Percentiles rank a stretch among this genome's conserved stretches.
phyloP scores from a whole-genome alignment of 2,888 invertebrate species.

The Limnephilus marmoratus region DNA sequence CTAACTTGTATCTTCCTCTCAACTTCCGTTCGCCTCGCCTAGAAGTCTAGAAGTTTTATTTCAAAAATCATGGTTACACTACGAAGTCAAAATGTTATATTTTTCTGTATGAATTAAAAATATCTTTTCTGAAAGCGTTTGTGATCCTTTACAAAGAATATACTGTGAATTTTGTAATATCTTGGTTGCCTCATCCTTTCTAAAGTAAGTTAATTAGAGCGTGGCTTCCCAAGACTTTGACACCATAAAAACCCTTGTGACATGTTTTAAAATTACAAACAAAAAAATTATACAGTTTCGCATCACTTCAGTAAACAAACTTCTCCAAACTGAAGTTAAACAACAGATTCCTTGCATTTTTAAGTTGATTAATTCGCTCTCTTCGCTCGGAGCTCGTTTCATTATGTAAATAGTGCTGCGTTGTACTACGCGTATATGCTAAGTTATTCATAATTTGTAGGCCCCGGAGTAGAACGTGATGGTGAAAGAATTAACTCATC shows the following conservation, averaged over 20 bases:
- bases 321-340: neutral
- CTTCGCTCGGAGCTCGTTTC: neutral
- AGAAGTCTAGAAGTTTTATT: too few species aligned
- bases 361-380: conserved; percentile 6
- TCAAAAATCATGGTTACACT: too few species aligned
- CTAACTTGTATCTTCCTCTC: too few species aligned
- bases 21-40: too few species aligned
- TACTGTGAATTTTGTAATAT: neutral
- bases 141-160: too few species aligned
- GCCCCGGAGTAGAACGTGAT: neutral
- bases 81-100: too few species aligned
- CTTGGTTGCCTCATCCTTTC: neutral
- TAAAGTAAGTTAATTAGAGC: neutral
- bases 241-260: neutral
- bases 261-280: neutral
- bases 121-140: too few species aligned
- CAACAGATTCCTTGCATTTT: conserved; percentile 16
- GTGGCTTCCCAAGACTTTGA: neutral
- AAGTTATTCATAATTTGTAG: conserved; percentile 6
- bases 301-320: neutral
- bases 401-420: conserved; percentile 1
- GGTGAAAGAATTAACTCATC: conserved; percentile 2
- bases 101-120: too few species aligned
- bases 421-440: neutral
- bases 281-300: neutral